Evolutionary conservation across 2,113 vertebrate genomes (phyloP), one percentile per base, ranked within the genome.

Genomic region (Dicaeum eximium): DNA sequence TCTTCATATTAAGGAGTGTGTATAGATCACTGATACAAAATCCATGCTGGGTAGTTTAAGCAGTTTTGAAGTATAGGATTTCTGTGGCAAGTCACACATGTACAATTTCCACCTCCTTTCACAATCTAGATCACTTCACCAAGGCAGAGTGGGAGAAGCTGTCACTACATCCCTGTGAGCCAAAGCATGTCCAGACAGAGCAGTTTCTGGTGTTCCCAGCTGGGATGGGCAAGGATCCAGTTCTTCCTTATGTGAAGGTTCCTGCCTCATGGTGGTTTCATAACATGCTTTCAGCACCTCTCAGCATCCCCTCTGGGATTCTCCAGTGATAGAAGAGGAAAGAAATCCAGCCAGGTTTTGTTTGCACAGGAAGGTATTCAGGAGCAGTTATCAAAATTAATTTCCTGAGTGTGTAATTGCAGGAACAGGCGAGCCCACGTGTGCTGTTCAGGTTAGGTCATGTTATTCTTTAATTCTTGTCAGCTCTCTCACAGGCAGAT

Each of bases 131-230:
- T 47, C 13, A 20, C 13, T 81, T 75, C 44, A 79, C 38, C 13
- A 45, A 42, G 42, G 64, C 7, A 2, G 65, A 28, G 37, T 2
- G 2, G 37, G 31, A 85, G 35, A 62, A 65, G 45, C 58, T 25
- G 10, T 65, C 18, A 3, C 57, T 64, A 22, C 33, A 33, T 21
- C 71, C 70, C 83, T 0, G 0, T 20, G 25, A 94, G 66, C 45
- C 3, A 5, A 86, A 92, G 28, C 56, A 23, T 0, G 0, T 71
- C 67, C 3, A 6, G 42, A 71, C 7, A 20, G 25, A 57, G 56
- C 51, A 51, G 53, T 22, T n/a, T 42, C 48, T 1, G 1, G 11
- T 35, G 30, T 48, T 84, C n/a, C 50, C 0, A 0, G 50, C n/a
- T 6, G 6, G 71, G 31, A 53, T 20, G 15, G 62, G 50, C 4